Evolutionary conservation across 1,140 invertebrate species (phyloP).

Genomic region (Neuroterus valhalla): DNA sequence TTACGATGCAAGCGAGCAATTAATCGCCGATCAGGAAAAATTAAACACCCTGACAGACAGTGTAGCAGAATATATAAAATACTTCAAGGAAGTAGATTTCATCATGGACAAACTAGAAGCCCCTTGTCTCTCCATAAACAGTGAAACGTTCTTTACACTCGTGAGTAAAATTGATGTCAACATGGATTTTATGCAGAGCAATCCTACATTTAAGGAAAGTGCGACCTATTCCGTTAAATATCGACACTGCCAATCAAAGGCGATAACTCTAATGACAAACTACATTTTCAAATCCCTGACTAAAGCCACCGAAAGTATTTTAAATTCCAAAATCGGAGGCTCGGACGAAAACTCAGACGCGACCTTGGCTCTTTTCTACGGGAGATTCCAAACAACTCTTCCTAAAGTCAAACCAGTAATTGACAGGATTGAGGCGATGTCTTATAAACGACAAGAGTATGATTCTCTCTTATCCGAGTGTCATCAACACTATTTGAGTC

Average conservation of each 20-base stretch:
- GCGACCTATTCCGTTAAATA: slow-evolving; percentile 84
- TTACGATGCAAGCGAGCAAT: slow-evolving; percentile 91
- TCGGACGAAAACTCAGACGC: slow-evolving; percentile 79
- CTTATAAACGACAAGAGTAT: slow-evolving; percentile 85
- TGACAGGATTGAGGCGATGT: slow-evolving; percentile 86
- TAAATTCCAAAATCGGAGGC: slow-evolving; percentile 71
- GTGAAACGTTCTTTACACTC: slow-evolving; percentile 87
- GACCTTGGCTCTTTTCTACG: slow-evolving; percentile 90
- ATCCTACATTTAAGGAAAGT: slow-evolving; percentile 89
- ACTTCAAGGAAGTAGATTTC: slow-evolving; percentile 90
- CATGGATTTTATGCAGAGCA: slow-evolving; percentile 87
- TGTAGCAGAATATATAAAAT: slow-evolving; percentile 87
- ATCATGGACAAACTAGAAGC: slow-evolving; percentile 87
- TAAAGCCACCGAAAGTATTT: slow-evolving; percentile 85
- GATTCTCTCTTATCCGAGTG: slow-evolving; percentile 86
- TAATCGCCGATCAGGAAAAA: slow-evolving; percentile 90
- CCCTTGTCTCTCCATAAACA: slow-evolving; percentile 86
- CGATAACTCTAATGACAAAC: slow-evolving; percentile 85
- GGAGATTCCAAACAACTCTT: slow-evolving; percentile 93
- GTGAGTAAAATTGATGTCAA: slow-evolving; percentile 91
- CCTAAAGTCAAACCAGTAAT: slow-evolving; percentile 88
- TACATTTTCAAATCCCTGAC: slow-evolving; percentile 84
- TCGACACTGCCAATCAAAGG: slow-evolving; percentile 86
- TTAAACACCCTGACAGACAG: slow-evolving; percentile 86
- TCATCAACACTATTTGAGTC: slow-evolving; percentile 89